phyloP scores from a whole-genome alignment of 2,797 vertebrate species.

The Streptopelia turtur region DNA sequence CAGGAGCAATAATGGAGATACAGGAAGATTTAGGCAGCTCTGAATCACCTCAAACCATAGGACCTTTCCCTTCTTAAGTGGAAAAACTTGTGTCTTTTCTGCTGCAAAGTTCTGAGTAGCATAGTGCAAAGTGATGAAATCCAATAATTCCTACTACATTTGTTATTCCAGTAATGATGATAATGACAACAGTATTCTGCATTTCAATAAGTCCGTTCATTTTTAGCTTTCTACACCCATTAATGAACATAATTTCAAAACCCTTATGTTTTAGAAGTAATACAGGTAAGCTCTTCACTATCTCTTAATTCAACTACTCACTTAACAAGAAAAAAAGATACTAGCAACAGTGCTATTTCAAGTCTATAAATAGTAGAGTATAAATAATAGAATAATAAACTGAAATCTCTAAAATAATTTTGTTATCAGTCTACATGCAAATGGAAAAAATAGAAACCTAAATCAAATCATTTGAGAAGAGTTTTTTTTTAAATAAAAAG shows the following conservation, averaged over 20 bases:
- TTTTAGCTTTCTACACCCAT: slow-evolving; percentile 32
- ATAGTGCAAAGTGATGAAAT: neutral
- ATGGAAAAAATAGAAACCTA: neutral
- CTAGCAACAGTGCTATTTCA: neutral
- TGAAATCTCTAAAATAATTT: neutral
- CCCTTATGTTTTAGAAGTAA: slow-evolving; percentile 3
- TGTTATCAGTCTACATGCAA: neutral
- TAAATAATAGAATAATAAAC: neutral
- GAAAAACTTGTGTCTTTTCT: neutral
- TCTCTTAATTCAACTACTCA: neutral
- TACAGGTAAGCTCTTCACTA: neutral
- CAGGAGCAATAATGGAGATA: neutral
- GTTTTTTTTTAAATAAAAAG: neutral
- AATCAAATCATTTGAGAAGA: neutral
- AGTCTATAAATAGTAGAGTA: neutral
- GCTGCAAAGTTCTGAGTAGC: neutral
- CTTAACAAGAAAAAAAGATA: neutral
- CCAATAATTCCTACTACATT: neutral
- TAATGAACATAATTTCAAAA: slow-evolving; percentile 40
- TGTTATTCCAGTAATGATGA: neutral
- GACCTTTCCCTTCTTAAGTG: neutral
- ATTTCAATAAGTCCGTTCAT: neutral
- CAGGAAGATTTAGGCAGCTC: neutral
- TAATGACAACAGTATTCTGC: slow-evolving; percentile 3
- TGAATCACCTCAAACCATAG: neutral